Percentiles rank a stretch among this genome's conserved stretches.
Conservation (phyloP, 2,888 invertebrate species). For the Lithophane ornitopus region DNA sequence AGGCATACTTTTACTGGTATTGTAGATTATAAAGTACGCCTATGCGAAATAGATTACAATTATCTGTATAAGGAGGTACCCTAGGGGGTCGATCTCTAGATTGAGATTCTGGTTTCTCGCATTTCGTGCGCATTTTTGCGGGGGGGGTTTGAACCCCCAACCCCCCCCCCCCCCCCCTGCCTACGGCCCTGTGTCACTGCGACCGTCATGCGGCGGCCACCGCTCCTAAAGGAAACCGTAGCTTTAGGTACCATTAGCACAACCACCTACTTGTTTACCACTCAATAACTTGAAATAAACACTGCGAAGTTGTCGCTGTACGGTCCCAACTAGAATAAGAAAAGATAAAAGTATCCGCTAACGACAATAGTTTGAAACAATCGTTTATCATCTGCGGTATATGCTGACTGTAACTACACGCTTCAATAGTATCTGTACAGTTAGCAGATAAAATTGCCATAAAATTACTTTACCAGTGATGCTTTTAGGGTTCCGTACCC, state of each 20-base stretch:
- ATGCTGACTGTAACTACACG: constrained; percentile 72
- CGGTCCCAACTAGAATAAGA: constrained; percentile 26
- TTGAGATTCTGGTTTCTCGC: too few species aligned
- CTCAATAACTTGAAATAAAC: constrained; percentile 7
- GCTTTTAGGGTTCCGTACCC: too few species aligned
- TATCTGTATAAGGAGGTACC: too few species aligned
- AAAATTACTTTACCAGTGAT: background rate
- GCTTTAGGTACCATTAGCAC: background rate
- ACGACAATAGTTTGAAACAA: constrained; percentile 84
- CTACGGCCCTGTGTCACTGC: too few species aligned
- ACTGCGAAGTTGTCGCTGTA: background rate
- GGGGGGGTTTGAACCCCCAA: too few species aligned
- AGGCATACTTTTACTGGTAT: too few species aligned
- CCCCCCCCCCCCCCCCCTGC: too few species aligned
- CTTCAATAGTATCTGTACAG: constrained; percentile 77
- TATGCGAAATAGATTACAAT: too few species aligned
- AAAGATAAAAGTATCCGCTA: constrained; percentile 75
- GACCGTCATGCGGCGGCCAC: background rate
- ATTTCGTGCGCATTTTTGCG: too few species aligned
- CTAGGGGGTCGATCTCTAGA: too few species aligned
- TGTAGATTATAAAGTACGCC: too few species aligned
- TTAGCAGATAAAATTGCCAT: constrained; percentile 61
- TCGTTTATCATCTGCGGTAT: constrained; percentile 83
- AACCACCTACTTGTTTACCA: background rate
- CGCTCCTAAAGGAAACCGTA: background rate